These are phyloP conservation scores for Tyrannus savana DNA, from an alignment of 2,113 vertebrate species.

Conservation along the genomic window DNA sequence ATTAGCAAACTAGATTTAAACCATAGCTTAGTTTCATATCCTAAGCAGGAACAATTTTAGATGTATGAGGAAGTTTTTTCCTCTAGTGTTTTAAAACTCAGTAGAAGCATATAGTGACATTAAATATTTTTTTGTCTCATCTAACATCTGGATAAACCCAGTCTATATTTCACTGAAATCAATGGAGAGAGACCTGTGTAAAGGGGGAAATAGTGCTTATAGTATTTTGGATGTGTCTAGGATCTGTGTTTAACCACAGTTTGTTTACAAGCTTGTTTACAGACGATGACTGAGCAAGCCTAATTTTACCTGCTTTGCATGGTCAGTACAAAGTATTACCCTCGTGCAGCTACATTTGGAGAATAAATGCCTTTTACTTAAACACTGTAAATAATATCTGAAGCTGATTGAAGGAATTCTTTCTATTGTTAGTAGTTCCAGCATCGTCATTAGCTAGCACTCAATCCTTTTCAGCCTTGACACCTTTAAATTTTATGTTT, in stretches of 20 bases:
- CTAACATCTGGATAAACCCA: neutral
- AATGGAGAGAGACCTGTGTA: rapidly evolving
- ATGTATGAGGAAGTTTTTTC: neutral
- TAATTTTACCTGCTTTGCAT: neutral
- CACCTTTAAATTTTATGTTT: neutral
- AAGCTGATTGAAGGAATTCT: neutral
- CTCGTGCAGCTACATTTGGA: neutral
- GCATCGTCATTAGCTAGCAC: neutral
- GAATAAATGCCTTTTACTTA: neutral
- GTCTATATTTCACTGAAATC: neutral
- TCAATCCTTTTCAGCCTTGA: neutral
- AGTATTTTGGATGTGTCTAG: neutral
- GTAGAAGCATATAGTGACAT: neutral
- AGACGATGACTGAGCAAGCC: neutral
- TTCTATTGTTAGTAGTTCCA: neutral
- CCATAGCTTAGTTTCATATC: neutral
- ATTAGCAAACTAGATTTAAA: neutral
- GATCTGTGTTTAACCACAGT: neutral
- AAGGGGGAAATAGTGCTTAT: neutral
- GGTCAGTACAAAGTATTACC: neutral
- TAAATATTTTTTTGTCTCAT: neutral
- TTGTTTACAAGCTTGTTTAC: neutral
- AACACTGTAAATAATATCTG: neutral
- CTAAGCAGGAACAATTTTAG: neutral
- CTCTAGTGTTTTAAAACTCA: neutral